A percentile compares a stretch with the other conserved stretches of the same genome.
Evolutionary conservation across 64 coral and sea anemone species (phyloP).

Genomic region (Trachythela sp.): DNA sequence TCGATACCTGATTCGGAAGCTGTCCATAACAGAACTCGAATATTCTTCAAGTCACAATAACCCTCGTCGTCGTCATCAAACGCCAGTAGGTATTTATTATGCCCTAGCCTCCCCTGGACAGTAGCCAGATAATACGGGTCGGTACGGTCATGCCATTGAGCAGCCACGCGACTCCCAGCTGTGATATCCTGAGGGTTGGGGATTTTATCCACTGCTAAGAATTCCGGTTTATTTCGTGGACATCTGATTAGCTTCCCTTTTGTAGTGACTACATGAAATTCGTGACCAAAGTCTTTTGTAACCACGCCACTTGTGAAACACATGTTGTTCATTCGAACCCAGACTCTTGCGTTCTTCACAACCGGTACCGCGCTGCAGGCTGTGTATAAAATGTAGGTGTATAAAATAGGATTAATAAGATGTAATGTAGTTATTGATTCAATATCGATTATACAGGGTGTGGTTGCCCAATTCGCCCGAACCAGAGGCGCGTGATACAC

Average conservation of each 20-base stretch:
- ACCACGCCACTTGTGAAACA: not conserved
- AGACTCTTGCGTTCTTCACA: not conserved
- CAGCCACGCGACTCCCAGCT: not conserved
- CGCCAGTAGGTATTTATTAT: not conserved
- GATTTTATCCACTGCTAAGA: not conserved
- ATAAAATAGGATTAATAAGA: no score
- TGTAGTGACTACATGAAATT: constrained; percentile 14
- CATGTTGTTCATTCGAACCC: constrained; percentile 19
- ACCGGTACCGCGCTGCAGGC: not conserved
- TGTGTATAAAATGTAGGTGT: not conserved
- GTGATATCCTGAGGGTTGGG: not conserved
- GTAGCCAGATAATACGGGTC: not conserved
- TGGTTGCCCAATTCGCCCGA: no score
- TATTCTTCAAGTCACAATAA: not conserved
- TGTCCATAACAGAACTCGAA: not conserved
- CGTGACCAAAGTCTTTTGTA: not conserved
- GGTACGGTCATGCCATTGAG: not conserved
- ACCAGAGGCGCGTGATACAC: no score
- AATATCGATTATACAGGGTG: no score
- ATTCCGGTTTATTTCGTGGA: not conserved
- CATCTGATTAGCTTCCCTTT: constrained; percentile 14
- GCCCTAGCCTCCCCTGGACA: not conserved
- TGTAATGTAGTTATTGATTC: no score
- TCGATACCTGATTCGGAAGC: not conserved
- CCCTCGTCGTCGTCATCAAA: not conserved